Conservation (phyloP, 2,113 vertebrate species). For the Sylvilagus bachmani region DNA sequence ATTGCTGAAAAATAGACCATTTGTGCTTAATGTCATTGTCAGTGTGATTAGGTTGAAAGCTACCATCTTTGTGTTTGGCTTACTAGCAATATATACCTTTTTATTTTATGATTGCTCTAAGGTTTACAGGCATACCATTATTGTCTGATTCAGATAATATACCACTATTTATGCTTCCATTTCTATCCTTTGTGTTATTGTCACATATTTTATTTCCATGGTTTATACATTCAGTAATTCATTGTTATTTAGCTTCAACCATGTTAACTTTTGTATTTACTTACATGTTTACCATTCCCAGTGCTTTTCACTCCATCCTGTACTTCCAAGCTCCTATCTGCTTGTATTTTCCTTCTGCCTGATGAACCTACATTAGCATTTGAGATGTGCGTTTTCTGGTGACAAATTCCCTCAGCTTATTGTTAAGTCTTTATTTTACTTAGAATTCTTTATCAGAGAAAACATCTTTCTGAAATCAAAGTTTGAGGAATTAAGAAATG, state of each 20-base stretch:
- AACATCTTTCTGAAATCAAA: too few species aligned
- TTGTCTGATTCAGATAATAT: too few species aligned
- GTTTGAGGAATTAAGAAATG: background rate
- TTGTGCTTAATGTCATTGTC: background rate
- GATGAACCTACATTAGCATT: background rate
- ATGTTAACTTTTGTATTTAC: background rate
- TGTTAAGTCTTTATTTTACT: conserved; percentile 1
- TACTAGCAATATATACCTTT: background rate
- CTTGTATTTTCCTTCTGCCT: background rate
- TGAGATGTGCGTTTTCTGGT: background rate
- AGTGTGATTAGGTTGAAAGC: background rate
- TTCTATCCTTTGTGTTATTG: background rate
- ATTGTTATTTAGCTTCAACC: background rate
- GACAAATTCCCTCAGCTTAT: background rate
- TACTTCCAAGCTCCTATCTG: background rate
- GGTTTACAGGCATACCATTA: background rate
- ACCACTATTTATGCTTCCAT: background rate
- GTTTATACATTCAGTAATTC: background rate
- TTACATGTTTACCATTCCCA: background rate
- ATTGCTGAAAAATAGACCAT: background rate
- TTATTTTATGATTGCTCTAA: background rate
- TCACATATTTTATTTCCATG: background rate
- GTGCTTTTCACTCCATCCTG: background rate
- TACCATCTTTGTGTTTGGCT: background rate
- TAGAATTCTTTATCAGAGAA: background rate